These are phyloP conservation scores for Tragelaphus eurycerus DNA, from an alignment of 2,797 vertebrate species.

Conservation along the genomic window DNA sequence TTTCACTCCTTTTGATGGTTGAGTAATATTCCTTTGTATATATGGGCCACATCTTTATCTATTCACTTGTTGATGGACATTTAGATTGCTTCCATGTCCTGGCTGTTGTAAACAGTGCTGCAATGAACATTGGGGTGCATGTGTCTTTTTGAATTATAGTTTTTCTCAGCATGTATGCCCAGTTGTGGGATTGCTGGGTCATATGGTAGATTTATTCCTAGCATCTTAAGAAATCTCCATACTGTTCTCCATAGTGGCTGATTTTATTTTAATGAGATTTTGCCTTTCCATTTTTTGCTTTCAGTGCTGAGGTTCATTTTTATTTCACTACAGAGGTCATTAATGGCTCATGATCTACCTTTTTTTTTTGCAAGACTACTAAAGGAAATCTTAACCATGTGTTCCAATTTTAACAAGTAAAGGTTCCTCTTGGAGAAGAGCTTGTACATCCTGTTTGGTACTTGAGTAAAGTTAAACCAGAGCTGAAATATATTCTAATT, in stretches of 20 bases:
- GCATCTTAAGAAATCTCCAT: neutral
- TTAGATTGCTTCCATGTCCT: neutral
- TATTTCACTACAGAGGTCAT: neutral
- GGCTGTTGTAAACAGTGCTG: neutral
- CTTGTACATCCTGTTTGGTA: neutral
- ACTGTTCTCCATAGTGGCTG: neutral
- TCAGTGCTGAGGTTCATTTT: neutral
- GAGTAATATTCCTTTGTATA: neutral
- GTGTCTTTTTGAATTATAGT: neutral
- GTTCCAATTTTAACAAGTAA: neutral
- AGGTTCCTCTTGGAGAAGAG: neutral
- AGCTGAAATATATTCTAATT: neutral
- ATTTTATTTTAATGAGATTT: neutral
- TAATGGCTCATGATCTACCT: neutral
- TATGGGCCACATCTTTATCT: neutral
- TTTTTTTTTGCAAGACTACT: neutral
- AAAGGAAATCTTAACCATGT: neutral
- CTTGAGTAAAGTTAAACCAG: neutral
- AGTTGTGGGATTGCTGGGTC: neutral
- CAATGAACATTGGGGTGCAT: neutral
- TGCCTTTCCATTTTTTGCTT: neutral
- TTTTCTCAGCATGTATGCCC: neutral
- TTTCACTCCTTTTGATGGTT: neutral
- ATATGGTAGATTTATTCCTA: neutral
- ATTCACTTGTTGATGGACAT: neutral